Evolutionary conservation across 1,140 invertebrate genomes (phyloP), one percentile per base, ranked within the genome.

Genomic region (Sitobion miscanthi): DNA sequence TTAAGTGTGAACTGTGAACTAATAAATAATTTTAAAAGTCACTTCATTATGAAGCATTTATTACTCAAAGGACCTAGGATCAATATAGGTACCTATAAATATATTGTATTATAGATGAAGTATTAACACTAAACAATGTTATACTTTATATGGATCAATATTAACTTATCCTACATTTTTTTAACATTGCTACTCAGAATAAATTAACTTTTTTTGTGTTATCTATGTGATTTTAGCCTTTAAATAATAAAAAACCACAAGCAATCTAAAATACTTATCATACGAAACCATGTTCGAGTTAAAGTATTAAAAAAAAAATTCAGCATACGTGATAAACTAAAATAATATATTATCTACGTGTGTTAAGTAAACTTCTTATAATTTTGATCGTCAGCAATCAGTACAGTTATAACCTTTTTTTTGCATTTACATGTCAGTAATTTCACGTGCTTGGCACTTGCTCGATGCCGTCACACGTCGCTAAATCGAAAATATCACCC

Each of bases 11-110:
- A 62, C 30, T 11, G 25, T 62, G 57, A 77, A 77, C 30, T n/a
- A 77, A 77, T 77, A 77, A 77, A 77, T 77, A 77, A n/a, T n/a
- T 77, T 77, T 17, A 77, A 77, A 77, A 77, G n/a, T 17, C n/a
- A 77, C 62, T 17, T 77, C 14, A 77, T 77, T 35, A 17, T 77
- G 14, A n/a, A 77, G 62, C 14, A 7, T n/a, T 6, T 35, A 35
- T 77, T 35, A 77, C n/a, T 77, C 14, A 77, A 77, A 77, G n/a
- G 17, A 77, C 1, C 5, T 77, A 77, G 21, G 0, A 77, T n/a
- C 62, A 77, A 77, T 35, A 77, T 35, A 77, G 42, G 42, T 42
- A 42, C 42, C n/a, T 52, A 42, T 42, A 42, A 20, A 2, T 30
- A 69, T 14, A 25, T 62, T 62, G 30, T 30, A 25, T 62, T 62